Evolutionary conservation across 2,888 invertebrate species (phyloP), one percentile per base, ranked within the genome.

Genomic region (Tricholauxania praeusta): DNA sequence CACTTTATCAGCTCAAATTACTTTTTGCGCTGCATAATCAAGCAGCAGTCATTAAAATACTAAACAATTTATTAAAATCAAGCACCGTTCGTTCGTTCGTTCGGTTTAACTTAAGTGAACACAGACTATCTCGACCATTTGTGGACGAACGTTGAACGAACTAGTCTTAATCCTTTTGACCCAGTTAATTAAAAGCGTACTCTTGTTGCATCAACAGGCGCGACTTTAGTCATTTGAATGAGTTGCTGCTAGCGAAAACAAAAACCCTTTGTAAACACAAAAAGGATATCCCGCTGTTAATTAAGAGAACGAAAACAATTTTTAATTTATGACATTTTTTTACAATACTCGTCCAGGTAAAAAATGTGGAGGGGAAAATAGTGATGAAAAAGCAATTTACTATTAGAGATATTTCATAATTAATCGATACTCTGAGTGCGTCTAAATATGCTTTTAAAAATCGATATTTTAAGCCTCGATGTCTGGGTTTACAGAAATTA

Each of bases 251-350:
- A 3, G 28, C 28, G 4, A 28, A 28, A 28, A 28, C 28, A 28
- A 28, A 28, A 28, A 28, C 28, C 28, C 28, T 4, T 28, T 28
- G 64, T 19, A 64, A 22, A 28, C 28, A 39, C 51, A 15, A 69
- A 60, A 69, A 59, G 59, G 60, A 65, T 39, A 70, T 74, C 47
- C 69, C 64, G 63, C 48, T 59, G 59, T 71, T 78, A 77, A 78
- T 77, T 73, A 74, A 76, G 75, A 78, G 77, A 76, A 77, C 76
- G 77, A 75, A 79, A 78, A 77, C 74, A 76, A 75, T 77, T 78
- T 78, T 64, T 68, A 68, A 79, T 79, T 77, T 78, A 79, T 78
- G 71, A 72, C 67, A 75, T 72, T 77, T 75, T 55, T 59, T 12
- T 63, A 60, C 28, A 70, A 57, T 57, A 39, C 39, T 5, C 39